Base-by-base conservation (phyloP, 2,888 invertebrate genomes). In the Agonopterix alstromeriana region DNA sequence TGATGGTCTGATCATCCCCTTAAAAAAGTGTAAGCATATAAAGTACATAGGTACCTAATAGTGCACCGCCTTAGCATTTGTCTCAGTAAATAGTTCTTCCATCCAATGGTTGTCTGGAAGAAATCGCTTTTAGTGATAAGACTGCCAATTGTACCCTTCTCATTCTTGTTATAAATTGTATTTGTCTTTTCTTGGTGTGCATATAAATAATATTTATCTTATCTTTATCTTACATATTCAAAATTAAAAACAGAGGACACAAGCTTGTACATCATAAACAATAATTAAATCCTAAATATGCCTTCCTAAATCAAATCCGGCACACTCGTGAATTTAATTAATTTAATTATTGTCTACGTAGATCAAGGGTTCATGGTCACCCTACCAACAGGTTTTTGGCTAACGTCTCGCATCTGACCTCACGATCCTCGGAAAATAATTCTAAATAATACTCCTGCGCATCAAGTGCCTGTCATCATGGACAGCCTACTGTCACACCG, bases 391-490 rank as follows among this genome's bases (percentile, higher is more conserved):
- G 79, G 85, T 84, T 86, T 82, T 82, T 61, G 79, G 70, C 70
- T 74, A 73, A 73, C 70, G 61, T 59, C 60, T 70, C 61, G 57
- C 58, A 57, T 55, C 65, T 78, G 78, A 78, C 76, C 82, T 81
- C 83, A 76, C 76, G 73, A 75, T 71, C 70, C 62, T 70, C 61
- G 61, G 62, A 70, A 69, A 73, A 71, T 72, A 70, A 73, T 70
- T 71, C 72, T 67, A 73, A 78, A 78, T 76, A 77, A 69, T 69
- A 74, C 76, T 71, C 73, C 67, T 67, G 61, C 68, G 53, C 78
- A 61, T 75, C 70, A 73, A 77, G 75, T 73, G 72, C 76, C 78
- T 81, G 79, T 77, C 79, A 79, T 82, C 81, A 78, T 79, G 71
- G 67, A 54, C 47, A 43, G 45, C 50, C 46, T 35, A 27, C 17